These are phyloP conservation scores for Orussus abietinus DNA, from an alignment of 1,140 invertebrate species.

Conservation along the genomic window DNA sequence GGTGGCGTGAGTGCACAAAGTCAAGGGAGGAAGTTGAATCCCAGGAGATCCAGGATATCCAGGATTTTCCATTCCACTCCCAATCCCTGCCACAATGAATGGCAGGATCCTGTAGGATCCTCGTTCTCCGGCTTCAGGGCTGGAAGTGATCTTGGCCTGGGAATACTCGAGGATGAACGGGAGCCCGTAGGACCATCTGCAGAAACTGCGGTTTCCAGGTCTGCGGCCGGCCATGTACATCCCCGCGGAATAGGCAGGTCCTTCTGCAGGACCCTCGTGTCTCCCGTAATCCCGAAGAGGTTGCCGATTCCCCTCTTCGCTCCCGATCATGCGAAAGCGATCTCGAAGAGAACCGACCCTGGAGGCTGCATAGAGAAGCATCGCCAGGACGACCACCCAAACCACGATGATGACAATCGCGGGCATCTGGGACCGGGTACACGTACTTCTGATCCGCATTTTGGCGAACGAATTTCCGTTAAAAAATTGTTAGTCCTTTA, in stretches of 20 bases:
- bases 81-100: constrained; percentile 55
- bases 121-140: constrained; percentile 56
- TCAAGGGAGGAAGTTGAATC: constrained; percentile 48
- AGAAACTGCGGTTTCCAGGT: constrained; percentile 57
- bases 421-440: too few species aligned
- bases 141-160: constrained; percentile 41
- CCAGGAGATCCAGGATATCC: too few species aligned
- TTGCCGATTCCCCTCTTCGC: too few species aligned
- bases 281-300: constrained; percentile 22
- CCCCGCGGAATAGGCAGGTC: constrained; percentile 45
- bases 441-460: too few species aligned
- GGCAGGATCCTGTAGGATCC: constrained; percentile 65
- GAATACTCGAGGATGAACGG: constrained; percentile 56
- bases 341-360: too few species aligned
- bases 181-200: constrained; percentile 62
- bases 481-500: too few species aligned
- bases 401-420: too few species aligned
- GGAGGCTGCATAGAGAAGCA: too few species aligned
- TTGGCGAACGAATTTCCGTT: too few species aligned
- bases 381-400: too few species aligned
- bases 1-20: constrained; percentile 71
- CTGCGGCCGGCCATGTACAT: constrained; percentile 53
- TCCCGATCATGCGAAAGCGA: too few species aligned
- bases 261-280: constrained; percentile 23
- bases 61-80: constrained; percentile 29